Evolutionary conservation across 2,113 vertebrate genomes (phyloP).

Genomic region (Canis aureus): DNA sequence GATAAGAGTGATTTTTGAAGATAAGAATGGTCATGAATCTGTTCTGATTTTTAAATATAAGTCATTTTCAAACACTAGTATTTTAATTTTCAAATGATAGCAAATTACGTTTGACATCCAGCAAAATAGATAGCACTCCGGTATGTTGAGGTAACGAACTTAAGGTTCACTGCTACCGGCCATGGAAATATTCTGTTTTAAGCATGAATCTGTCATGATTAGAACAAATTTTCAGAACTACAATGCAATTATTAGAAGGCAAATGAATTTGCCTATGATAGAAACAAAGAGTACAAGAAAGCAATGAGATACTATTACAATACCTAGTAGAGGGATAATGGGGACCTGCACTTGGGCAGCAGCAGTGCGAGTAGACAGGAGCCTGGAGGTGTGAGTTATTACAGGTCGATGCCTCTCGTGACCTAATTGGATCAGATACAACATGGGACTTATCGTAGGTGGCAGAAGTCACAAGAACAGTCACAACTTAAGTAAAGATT

Average conservation of each 20-base stretch:
- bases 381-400: neutral
- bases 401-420: neutral
- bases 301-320: neutral
- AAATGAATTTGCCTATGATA: neutral
- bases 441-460: neutral
- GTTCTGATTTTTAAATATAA: neutral
- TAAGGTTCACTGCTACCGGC: neutral
- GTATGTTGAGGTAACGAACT: neutral
- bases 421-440: neutral
- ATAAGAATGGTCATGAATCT: neutral
- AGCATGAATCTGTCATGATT: neutral
- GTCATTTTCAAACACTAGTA: neutral
- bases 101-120: neutral
- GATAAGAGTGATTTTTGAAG: neutral
- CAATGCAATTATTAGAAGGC: neutral
- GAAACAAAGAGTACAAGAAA: neutral
- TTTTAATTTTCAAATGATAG: slow-evolving; percentile 5
- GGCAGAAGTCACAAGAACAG: neutral
- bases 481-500: slow-evolving; percentile 37
- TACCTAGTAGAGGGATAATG: neutral
- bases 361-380: neutral
- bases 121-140: neutral
- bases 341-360: neutral
- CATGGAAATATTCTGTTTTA: neutral
- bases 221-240: neutral